These are phyloP conservation scores for Himantopus leucocephalus DNA, from an alignment of 2,113 vertebrate species.

Conservation along the genomic window DNA sequence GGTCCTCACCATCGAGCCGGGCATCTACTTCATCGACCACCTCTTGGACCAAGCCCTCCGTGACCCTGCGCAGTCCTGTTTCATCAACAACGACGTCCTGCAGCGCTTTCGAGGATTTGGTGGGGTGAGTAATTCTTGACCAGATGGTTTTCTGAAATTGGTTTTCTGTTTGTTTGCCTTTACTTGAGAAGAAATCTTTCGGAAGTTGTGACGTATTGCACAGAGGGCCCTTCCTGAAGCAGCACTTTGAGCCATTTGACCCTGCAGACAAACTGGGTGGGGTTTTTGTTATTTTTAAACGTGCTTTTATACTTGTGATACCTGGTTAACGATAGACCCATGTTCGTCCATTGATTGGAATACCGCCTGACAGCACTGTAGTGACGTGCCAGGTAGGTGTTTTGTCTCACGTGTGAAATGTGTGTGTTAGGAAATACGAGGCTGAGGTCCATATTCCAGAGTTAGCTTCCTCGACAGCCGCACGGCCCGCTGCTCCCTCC, in stretches of 20 bases:
- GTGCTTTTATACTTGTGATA: background rate
- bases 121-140: slow-evolving; percentile 80
- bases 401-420: background rate
- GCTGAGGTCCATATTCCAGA: background rate
- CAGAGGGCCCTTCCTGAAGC: background rate
- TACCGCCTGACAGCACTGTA: background rate
- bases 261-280: background rate
- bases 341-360: background rate
- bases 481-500: background rate
- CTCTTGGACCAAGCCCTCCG: slow-evolving; percentile 87
- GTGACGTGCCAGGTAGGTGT: background rate
- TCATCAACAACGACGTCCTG: slow-evolving; percentile 84
- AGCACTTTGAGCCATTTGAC: background rate
- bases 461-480: background rate
- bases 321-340: background rate
- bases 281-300: background rate
- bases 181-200: background rate
- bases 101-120: slow-evolving; percentile 86
- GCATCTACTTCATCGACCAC: slow-evolving; percentile 94
- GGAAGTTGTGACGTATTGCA: background rate
- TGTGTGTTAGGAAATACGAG: background rate
- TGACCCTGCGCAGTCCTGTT: slow-evolving; percentile 79
- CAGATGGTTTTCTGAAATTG: rapidly evolving
- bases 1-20: slow-evolving; percentile 95
- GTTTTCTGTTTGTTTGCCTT: background rate